Evolutionary conservation across 2,113 vertebrate genomes (phyloP).

Genomic region (Oreotrochilus melanogaster): DNA sequence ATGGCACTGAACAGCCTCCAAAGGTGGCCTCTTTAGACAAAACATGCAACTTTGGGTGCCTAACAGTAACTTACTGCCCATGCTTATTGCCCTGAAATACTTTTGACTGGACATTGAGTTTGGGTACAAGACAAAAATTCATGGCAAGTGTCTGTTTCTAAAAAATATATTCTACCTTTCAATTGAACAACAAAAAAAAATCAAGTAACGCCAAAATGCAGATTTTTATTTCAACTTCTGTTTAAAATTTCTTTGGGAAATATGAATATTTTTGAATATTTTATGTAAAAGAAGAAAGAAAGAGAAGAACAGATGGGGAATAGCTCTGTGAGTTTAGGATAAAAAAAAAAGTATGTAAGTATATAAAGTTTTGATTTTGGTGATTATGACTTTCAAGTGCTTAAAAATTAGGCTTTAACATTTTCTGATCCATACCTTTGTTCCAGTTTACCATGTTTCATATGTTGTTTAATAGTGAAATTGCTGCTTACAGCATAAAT

Average conservation of each 20-base stretch:
- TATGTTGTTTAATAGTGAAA: not conserved
- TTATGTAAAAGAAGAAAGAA: conserved; percentile 58
- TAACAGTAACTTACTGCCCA: not conserved
- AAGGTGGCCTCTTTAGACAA: not conserved
- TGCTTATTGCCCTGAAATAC: not conserved
- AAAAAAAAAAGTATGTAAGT: not conserved
- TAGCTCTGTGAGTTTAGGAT: not conserved
- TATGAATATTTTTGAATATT: conserved; percentile 53
- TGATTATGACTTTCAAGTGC: not conserved
- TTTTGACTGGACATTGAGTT: not conserved
- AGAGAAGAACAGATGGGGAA: conserved; percentile 43
- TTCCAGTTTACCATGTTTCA: not conserved
- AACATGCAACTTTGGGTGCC: not conserved
- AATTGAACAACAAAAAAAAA: not conserved
- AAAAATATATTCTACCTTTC: not conserved
- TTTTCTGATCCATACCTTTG: not conserved
- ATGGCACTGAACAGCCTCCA: not conserved
- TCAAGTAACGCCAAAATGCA: not conserved
- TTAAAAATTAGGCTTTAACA: not conserved
- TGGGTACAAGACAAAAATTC: not conserved
- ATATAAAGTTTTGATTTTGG: not conserved
- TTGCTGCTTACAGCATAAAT: not conserved
- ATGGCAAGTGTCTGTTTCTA: not conserved
- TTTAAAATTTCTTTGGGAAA: conserved; percentile 31
- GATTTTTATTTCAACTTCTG: conserved; percentile 8